Percentiles rank a stretch among this genome's conserved stretches.
Conservation (phyloP, 2,113 vertebrate species). For the Eulemur rufifrons region DNA sequence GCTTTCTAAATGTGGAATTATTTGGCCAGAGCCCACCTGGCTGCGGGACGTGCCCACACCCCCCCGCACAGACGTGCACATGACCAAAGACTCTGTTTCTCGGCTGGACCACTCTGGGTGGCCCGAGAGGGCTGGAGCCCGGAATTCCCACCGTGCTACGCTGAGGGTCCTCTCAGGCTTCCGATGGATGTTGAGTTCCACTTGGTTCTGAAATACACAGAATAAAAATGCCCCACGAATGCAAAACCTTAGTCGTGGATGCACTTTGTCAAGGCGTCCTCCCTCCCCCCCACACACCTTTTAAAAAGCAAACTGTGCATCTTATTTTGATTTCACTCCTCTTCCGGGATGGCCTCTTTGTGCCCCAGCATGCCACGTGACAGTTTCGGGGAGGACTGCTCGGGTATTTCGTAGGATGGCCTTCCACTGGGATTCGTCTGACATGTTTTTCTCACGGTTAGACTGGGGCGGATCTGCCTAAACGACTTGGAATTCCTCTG, state of each 20-base stretch:
- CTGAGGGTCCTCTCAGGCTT: background rate
- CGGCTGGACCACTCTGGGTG: fast-evolving
- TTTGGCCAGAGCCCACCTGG: background rate
- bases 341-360: too few relatives aligned
- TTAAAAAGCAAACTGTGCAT: too few relatives aligned
- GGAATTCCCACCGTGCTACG: too few relatives aligned
- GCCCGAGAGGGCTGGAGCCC: too few relatives aligned
- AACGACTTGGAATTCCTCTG: background rate
- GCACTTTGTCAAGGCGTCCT: background rate
- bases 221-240: fast-evolving
- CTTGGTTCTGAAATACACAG: too few relatives aligned
- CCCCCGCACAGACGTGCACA: too few relatives aligned
- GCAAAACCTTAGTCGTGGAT: background rate
- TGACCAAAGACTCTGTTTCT: background rate
- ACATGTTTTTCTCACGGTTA: fast-evolving
- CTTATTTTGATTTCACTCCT: too few relatives aligned
- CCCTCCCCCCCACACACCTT: background rate
- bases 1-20: fast-evolving
- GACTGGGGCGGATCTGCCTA: background rate
- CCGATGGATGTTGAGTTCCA: background rate
- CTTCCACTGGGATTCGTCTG: background rate
- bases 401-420: background rate
- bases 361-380: background rate
- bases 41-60: background rate
- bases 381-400: fast-evolving